Evolutionary conservation across 2,113 vertebrate genomes (phyloP).

Genomic region (western clawed frog (Xenopus tropicalis)): UCB_Xtro_10.0 CM004445.2:39187001-39187500

Average conservation of each 20-base stretch:
- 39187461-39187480: too few relatives aligned
- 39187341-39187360: constrained; percentile 30
- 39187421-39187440: neutral
- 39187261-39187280: constrained; percentile 34
- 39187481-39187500: too few relatives aligned
- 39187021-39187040: too few relatives aligned
- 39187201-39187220: constrained; percentile 29
- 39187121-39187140: too few relatives aligned
- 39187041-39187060: too few relatives aligned
- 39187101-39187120: too few relatives aligned
- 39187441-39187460: neutral
- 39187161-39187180: neutral
- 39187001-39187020: too few relatives aligned
- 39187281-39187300: constrained; percentile 32
- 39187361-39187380: constrained; percentile 24
- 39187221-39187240: constrained; percentile 11
- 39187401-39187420: too few relatives aligned
- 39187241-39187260: constrained; percentile 22
- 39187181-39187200: constrained; percentile 5
- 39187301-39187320: constrained; percentile 31
- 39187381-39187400: constrained; percentile 3
- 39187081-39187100: too few relatives aligned
- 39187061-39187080: too few relatives aligned
- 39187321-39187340: constrained; percentile 25
- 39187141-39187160: too few relatives aligned